A percentile compares a stretch with the other conserved stretches of the same genome.
phyloP scores from a whole-genome alignment of 1,140 invertebrate species.

The Pristionchus pacificus region DNA sequence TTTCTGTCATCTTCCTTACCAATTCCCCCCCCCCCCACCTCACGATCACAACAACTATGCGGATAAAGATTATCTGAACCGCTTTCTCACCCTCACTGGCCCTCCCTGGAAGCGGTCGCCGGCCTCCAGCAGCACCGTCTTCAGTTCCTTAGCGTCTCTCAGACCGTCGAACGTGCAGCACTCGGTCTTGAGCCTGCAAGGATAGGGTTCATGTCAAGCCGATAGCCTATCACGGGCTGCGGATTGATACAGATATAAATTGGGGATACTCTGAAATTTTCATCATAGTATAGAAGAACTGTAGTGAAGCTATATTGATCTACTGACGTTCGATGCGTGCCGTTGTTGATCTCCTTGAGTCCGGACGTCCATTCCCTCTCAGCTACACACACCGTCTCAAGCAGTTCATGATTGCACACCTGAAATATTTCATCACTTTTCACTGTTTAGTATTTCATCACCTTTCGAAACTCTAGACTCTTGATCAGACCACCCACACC shows the following conservation, averaged over 20 bases:
- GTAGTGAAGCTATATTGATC: no score
- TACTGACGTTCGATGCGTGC: conserved; percentile 19
- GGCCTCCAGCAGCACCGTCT: conserved; percentile 15
- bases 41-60: no score
- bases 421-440: background rate
- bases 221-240: no score
- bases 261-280: no score
- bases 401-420: background rate
- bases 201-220: no score
- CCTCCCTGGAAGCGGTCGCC: conserved; percentile 17
- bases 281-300: background rate
- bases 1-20: background rate
- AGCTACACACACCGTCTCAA: conserved; percentile 11
- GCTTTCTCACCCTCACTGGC: background rate
- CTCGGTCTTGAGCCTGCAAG: conserved; percentile 16
- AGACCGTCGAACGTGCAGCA: conserved; percentile 20
- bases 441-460: background rate
- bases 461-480: background rate
- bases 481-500: background rate
- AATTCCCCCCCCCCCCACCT: no score
- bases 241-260: no score
- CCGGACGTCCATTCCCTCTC: conserved; percentile 16
- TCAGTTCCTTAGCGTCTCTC: conserved; percentile 4
- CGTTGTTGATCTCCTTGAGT: conserved; percentile 22
- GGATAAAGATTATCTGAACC: no score